Base-by-base conservation (phyloP, 1,140 invertebrate species). In the Diachasma alloeum region DNA sequence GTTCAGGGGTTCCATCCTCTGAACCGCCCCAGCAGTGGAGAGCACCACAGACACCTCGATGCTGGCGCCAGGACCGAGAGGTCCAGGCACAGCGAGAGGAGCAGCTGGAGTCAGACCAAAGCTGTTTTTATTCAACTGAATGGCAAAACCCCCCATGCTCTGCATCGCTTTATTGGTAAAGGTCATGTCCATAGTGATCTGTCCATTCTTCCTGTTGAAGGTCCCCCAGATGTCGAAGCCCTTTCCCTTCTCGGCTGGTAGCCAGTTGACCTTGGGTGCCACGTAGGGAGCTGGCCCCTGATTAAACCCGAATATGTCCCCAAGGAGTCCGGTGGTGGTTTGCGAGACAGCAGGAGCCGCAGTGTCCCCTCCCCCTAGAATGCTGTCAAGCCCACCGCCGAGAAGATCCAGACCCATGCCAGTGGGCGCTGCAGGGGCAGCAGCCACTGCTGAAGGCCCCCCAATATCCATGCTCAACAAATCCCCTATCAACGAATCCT, bases 61-160 rank as follows among this genome's bases (percentile, higher is more conserved):
- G 75, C 92, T 93, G 81, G 96, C 94, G 79, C 97, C 96, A 10
- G 98, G 97, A 74, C 94, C 93, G 59, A 99, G 85, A 15, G 96
- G 94, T 73, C 93, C 93, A 24, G 92, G 90, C 24, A 99, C 93
- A 83, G 95, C 93, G 72, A 99, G 86, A 0, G 95, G 95, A 42
- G 94, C 91, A 6, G 93, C 93, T 59, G 98, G 98, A 80, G 94
- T 93, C 68, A 99, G 86, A 46, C 98, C 98, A 91, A 99, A 99
- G 89, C 97, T 98, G 89, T 99, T 99, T 90, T 99, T 99, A 88
- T 99, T 99, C 79, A 99, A 94, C 86, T 99, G 98, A 87, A 99
- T 96, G 36, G 98, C 98, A 91, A 99, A 99, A 9, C 93, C 95
- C 80, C 91, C 93, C 96, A 99, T 98, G 15, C 97, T 94, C 84